phyloP scores from a whole-genome alignment of 2,113 vertebrate species.

The Talpa occidentalis region DNA sequence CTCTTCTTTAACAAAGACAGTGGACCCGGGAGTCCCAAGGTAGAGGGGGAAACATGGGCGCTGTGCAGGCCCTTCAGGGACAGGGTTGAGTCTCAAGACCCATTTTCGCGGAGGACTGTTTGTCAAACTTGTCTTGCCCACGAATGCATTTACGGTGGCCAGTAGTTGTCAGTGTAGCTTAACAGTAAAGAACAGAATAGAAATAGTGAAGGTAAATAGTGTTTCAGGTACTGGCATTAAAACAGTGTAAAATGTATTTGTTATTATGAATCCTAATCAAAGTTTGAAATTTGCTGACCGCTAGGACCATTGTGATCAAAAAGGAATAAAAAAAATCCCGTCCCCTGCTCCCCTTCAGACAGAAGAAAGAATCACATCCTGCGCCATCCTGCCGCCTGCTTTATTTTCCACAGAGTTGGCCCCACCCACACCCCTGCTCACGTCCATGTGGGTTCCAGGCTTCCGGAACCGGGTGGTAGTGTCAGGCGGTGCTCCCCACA shows the following conservation, averaged over 20 bases:
- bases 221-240: not conserved
- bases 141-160: not conserved
- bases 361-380: not conserved
- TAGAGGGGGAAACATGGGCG: not conserved
- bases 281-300: conserved; percentile 32
- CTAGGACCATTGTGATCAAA: not conserved
- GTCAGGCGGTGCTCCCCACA: conserved; percentile 3
- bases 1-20: not conserved
- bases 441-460: not conserved
- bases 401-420: conserved; percentile 62
- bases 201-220: not conserved
- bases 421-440: conserved; percentile 24
- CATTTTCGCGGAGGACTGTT: not conserved
- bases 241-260: conserved; percentile 23
- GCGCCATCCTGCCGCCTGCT: conserved; percentile 6
- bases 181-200: not conserved
- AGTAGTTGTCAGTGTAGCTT: not conserved
- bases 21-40: not conserved
- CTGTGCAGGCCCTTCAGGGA: not conserved
- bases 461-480: not conserved
- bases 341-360: not conserved
- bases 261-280: conserved; percentile 6
- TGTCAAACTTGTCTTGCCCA: conserved; percentile 22
- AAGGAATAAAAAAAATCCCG: not conserved
- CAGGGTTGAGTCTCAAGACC: not conserved